These are phyloP conservation scores for Trachemys scripta DNA, from an alignment of 2,113 vertebrate species.

Conservation along the genomic window DNA sequence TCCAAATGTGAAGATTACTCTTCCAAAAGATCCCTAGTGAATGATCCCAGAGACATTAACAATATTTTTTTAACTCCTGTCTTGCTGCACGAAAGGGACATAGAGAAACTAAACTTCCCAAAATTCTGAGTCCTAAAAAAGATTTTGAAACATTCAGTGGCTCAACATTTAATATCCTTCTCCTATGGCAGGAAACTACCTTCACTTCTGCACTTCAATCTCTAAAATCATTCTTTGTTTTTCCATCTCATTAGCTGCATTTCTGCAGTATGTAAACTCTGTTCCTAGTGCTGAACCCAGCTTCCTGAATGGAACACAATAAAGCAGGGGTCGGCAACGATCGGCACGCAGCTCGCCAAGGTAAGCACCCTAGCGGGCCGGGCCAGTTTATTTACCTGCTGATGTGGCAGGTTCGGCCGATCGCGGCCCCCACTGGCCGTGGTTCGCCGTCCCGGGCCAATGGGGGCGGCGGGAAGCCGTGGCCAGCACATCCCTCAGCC, in stretches of 20 bases:
- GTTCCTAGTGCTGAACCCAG: conserved; percentile 40
- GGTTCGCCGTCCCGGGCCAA: too few species aligned
- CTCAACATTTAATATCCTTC: conserved; percentile 1
- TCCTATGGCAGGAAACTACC: background rate
- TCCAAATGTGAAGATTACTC: conserved; percentile 79
- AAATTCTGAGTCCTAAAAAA: conserved; percentile 13
- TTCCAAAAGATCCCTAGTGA: conserved; percentile 76
- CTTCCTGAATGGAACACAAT: background rate
- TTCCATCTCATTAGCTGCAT: conserved; percentile 29
- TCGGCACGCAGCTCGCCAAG: too few species aligned
- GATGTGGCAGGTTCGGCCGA: too few species aligned
- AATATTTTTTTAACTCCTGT: conserved; percentile 72
- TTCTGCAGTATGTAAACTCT: conserved; percentile 55
- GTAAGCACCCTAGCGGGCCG: too few species aligned
- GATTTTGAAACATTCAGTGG: conserved; percentile 10
- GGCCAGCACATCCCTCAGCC: too few species aligned
- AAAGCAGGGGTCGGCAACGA: background rate
- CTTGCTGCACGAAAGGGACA: conserved; percentile 10
- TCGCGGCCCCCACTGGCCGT: too few species aligned
- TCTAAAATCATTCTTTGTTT: conserved; percentile 16
- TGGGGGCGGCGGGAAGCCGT: too few species aligned
- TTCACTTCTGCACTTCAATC: background rate
- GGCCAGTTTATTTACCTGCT: too few species aligned
- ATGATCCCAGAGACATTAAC: conserved; percentile 55
- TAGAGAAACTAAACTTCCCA: background rate